Percentiles rank a stretch among this genome's conserved stretches.
Conservation (phyloP, 2,888 invertebrate species). For the Drosophila ezoana region DNA sequence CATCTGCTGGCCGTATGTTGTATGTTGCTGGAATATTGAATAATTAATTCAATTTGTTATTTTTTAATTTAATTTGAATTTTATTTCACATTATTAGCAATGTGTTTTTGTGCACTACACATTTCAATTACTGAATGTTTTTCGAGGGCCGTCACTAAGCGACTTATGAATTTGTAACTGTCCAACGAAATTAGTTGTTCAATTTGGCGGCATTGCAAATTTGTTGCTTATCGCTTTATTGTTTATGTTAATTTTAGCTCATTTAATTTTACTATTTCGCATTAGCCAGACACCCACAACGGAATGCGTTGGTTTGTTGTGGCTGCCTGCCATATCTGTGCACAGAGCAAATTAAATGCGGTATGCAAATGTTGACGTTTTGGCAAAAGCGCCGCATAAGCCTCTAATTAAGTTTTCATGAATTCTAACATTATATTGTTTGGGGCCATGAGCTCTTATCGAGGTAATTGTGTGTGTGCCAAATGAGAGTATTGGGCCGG, state of each 20-base stretch:
- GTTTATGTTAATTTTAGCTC: slow-evolving; percentile 74
- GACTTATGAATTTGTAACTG: slow-evolving; percentile 56
- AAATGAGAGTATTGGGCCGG: slow-evolving; percentile 10
- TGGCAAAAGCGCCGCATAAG: slow-evolving; percentile 58
- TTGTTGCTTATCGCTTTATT: slow-evolving; percentile 75
- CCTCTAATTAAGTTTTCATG: slow-evolving; percentile 77
- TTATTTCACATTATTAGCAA: slow-evolving; percentile 10
- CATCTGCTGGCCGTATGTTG: not conserved
- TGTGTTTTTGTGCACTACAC: slow-evolving; percentile 1
- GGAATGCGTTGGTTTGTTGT: slow-evolving; percentile 43
- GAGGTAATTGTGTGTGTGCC: slow-evolving; percentile 27
- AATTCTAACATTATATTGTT: slow-evolving; percentile 56
- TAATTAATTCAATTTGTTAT: slow-evolving; percentile 48
- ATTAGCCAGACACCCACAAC: slow-evolving; percentile 15
- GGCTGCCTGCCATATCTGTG: slow-evolving; percentile 59
- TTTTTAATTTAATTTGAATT: slow-evolving; percentile 52
- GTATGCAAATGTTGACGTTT: slow-evolving; percentile 70
- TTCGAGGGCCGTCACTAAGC: slow-evolving; percentile 28
- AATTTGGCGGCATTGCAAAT: slow-evolving; percentile 55
- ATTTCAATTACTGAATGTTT: slow-evolving; percentile 58
- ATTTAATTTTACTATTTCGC: slow-evolving; percentile 73
- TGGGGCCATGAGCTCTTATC: slow-evolving; percentile 46
- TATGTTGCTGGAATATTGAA: slow-evolving; percentile 25
- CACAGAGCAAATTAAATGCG: slow-evolving; percentile 69
- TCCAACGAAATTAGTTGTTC: slow-evolving; percentile 68